Evolutionary conservation across 2,888 invertebrate species (phyloP).

Genomic region (Ophion ventricosus): DNA sequence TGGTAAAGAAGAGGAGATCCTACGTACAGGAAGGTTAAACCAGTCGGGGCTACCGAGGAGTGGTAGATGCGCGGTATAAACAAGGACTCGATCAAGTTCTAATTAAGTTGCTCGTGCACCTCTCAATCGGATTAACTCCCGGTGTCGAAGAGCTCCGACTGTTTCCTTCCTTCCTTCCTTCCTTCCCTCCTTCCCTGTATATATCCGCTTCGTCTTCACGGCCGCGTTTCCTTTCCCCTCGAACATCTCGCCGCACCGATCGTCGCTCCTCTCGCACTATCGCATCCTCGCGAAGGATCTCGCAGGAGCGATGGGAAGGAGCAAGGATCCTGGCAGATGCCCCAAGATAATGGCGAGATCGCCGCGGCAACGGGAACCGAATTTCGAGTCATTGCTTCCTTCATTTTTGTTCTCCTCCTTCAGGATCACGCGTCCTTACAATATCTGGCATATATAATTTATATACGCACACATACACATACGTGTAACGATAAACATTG

Average conservation of each 20-base stretch:
- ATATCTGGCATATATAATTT: no score
- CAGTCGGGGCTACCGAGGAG: slow-evolving; percentile 56
- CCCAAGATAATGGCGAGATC: neutral
- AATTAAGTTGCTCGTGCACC: slow-evolving; percentile 64
- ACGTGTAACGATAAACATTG: no score
- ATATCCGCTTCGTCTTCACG: neutral
- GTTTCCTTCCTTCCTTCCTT: slow-evolving; percentile 13
- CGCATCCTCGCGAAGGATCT: neutral
- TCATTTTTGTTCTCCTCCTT: neutral
- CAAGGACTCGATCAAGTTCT: slow-evolving; percentile 67
- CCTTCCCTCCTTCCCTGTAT: slow-evolving; percentile 5
- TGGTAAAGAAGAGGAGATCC: slow-evolving; percentile 23
- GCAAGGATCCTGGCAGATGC: neutral
- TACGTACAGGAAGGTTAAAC: slow-evolving; percentile 66
- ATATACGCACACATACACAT: no score
- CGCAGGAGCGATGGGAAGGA: neutral
- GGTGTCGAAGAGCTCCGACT: slow-evolving; percentile 54
- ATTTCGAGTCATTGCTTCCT: neutral
- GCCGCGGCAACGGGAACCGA: neutral
- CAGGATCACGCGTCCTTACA: no score
- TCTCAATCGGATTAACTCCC: slow-evolving; percentile 63
- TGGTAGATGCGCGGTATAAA: slow-evolving; percentile 40
- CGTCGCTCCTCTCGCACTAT: slow-evolving; percentile 39
- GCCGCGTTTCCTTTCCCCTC: slow-evolving; percentile 13
- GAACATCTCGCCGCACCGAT: slow-evolving; percentile 16